A percentile compares a stretch with the other conserved stretches of the same genome.
phyloP scores from a whole-genome alignment of 2,888 invertebrate genomes.

The Lydus trimaculatus region DNA sequence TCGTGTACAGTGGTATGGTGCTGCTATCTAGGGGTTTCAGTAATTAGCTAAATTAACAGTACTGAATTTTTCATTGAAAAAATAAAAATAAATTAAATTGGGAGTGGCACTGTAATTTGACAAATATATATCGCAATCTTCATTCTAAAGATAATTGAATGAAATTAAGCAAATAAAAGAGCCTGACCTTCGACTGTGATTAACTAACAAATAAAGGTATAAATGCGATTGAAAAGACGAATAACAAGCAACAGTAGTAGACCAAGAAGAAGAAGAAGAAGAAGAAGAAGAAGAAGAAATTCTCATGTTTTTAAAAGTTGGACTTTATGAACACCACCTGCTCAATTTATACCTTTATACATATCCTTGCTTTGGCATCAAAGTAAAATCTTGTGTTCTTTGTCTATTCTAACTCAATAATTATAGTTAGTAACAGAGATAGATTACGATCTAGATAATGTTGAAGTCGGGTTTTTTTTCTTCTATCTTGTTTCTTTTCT shows the following conservation, averaged over 20 bases:
- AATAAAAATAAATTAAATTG: background rate
- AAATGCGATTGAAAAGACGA: background rate
- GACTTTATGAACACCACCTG: slow-evolving; percentile 32
- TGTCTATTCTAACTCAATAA: background rate
- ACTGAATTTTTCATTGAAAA: background rate
- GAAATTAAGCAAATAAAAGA: background rate
- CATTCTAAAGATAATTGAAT: background rate
- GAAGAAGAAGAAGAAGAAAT: slow-evolving; percentile 12
- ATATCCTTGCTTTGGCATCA: background rate
- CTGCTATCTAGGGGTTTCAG: background rate
- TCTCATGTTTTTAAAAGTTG: slow-evolving; percentile 10
- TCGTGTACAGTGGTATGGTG: background rate
- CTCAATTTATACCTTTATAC: slow-evolving; percentile 11
- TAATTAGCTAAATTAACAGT: background rate
- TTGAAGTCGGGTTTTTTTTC: background rate
- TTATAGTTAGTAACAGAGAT: slow-evolving; percentile 5
- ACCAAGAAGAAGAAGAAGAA: background rate
- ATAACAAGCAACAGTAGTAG: background rate
- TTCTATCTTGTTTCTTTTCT: background rate
- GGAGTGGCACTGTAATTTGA: background rate
- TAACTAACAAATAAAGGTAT: slow-evolving; percentile 16
- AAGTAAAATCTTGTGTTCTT: background rate
- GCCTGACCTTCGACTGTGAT: slow-evolving; percentile 29
- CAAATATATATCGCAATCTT: background rate
- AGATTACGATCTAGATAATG: slow-evolving; percentile 8